Percentiles rank a stretch among this genome's conserved stretches.
Conservation (phyloP, 2,113 vertebrate species). For the Lasiurus borealis region DNA sequence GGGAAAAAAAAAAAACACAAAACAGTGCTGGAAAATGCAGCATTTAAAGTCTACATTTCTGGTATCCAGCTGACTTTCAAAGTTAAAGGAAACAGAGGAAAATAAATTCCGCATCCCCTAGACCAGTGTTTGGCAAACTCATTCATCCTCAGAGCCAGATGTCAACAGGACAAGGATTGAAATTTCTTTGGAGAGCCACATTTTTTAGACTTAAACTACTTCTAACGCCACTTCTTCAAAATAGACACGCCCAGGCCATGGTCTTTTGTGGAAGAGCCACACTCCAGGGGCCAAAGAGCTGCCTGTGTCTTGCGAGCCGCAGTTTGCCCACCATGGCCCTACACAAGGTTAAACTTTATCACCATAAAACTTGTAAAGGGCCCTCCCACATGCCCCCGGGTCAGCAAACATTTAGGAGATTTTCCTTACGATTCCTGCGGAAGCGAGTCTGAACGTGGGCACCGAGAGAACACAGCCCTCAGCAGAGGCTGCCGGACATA, state of each 20-base stretch:
- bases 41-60: not conserved
- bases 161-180: too few relatives aligned
- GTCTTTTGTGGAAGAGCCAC: too few relatives aligned
- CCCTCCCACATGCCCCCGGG: not conserved
- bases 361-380: not conserved
- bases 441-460: not conserved
- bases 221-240: too few relatives aligned
- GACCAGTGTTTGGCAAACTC: too few relatives aligned
- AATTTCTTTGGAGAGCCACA: too few relatives aligned
- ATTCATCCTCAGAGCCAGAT: too few relatives aligned
- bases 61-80: not conserved
- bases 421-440: not conserved
- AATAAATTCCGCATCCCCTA: not conserved
- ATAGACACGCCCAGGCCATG: too few relatives aligned
- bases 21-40: not conserved
- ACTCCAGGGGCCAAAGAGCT: too few relatives aligned
- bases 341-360: not conserved
- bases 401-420: not conserved
- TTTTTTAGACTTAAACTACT: too few relatives aligned
- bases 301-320: too few relatives aligned
- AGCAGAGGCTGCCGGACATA: not conserved
- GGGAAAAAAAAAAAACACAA: not conserved
- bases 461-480: not conserved
- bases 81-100: not conserved
- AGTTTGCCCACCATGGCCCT: not conserved